Conservation (phyloP, 1,140 invertebrate genomes). For the Drosophila busckii region DNA sequence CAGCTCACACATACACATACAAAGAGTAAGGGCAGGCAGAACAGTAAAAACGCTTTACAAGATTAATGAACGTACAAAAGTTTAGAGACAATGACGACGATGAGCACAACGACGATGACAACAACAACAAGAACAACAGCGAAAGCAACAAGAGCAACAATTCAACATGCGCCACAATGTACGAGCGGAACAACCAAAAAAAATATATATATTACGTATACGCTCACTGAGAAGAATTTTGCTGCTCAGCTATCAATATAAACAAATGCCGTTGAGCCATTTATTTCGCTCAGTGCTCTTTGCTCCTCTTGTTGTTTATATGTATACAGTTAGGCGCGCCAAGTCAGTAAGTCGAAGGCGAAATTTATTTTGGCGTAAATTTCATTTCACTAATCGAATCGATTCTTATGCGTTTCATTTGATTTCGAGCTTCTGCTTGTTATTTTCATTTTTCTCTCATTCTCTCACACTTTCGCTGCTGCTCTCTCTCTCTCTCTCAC, state of each 20-base stretch:
- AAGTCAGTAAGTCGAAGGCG: conserved; percentile 65
- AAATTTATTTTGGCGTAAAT: conserved; percentile 75
- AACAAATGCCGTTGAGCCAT: neutral
- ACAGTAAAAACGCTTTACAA: conserved; percentile 71
- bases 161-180: conserved; percentile 18
- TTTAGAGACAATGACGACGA: conserved; percentile 72
- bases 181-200: neutral
- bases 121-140: conserved; percentile 9
- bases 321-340: conserved; percentile 58
- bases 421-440: conserved; percentile 56
- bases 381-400: conserved; percentile 75
- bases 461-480: conserved; percentile 9
- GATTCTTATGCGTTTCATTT: conserved; percentile 74
- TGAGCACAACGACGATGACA: conserved; percentile 4
- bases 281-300: too few species aligned
- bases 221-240: too few species aligned
- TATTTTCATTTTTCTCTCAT: conserved; percentile 52
- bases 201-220: too few species aligned
- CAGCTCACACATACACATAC: conserved; percentile 39
- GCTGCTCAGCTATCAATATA: too few species aligned
- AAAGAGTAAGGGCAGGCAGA: conserved; percentile 38
- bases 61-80: conserved; percentile 76
- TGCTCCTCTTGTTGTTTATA: neutral
- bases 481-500: too few species aligned
- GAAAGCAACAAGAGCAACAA: conserved; percentile 28